Base-by-base conservation (phyloP, 2,113 vertebrate species). In the Spilogale gracilis region DNA sequence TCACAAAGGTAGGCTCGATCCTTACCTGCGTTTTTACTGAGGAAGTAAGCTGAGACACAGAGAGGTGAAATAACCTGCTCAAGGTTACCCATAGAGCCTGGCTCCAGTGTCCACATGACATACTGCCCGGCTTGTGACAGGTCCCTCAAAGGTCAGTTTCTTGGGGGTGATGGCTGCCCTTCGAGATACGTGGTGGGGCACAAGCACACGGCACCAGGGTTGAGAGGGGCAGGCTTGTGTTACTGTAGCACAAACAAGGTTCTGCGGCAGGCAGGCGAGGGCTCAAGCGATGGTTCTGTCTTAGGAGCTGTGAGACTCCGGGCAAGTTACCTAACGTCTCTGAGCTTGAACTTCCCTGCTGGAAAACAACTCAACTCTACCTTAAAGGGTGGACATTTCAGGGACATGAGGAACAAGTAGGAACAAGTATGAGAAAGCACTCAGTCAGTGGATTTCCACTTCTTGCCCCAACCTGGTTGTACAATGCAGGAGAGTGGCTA, bases 81-180 rank as follows among this genome's bases (percentile, higher is more conserved):
- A 1, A 71, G 21, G 61, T 5, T 20, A 45, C 48, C 54, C 17
- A 43, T 18, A 17, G 38, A 16, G 73, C 18, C 74, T 60, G 74
- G 58, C 17, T 91, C 18, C 32, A n/a, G 50, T 32, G 32, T 4
- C 50, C 56, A 48, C 0, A 1, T 0, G 25, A 43, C 30, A 17
- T 8, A 1, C 18, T 38, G 50, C 27, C 7, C 5, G 0, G 1
- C 30, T n/a, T 21, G 58, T 27, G 38, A 13, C 0, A n/a, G 65
- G 48, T 6, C 6, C 27, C 89, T 65, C 14, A 5, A 73, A 63
- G 32, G 52, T 7, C 13, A 12, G 48, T 27, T 65, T 83, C 91
- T 14, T n/a, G 83, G 56, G 56, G 2, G 17, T 61, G 63, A 9
- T 7, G 0, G 0, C 14, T 10, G 65, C 18, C 48, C 63, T 32